phyloP scores from a whole-genome alignment of 92 coral and sea anemone genomes.

The Meandrina meandrites region DNA sequence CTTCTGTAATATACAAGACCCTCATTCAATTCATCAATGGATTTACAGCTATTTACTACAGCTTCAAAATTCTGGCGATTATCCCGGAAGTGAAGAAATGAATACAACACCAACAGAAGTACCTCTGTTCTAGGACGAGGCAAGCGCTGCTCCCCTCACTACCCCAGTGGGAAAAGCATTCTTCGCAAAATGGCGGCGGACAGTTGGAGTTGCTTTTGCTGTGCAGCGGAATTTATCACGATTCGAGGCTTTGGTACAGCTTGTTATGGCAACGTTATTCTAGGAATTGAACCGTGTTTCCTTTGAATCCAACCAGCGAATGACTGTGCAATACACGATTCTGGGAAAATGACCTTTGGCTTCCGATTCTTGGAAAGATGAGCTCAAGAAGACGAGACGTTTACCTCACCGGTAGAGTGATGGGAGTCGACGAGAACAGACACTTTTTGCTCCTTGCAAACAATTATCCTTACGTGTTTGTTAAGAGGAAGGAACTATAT shows the following conservation, averaged over 20 bases:
- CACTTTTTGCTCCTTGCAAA: neutral
- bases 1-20: no score
- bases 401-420: neutral
- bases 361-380: constrained; percentile 25
- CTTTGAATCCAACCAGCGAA: neutral
- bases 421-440: neutral
- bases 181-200: constrained; percentile 20
- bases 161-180: neutral
- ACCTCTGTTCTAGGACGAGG: constrained; percentile 8
- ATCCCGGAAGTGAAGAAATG: neutral
- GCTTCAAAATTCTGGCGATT: no score
- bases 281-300: neutral
- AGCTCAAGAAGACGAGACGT: neutral
- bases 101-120: neutral
- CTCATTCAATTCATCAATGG: no score
- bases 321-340: neutral
- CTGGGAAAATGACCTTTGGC: constrained; percentile 9
- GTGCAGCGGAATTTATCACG: neutral
- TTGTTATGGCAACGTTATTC: neutral
- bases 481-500: neutral
- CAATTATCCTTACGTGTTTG: neutral
- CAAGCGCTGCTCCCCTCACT: neutral
- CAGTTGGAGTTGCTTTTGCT: neutral
- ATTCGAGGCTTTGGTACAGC: neutral
- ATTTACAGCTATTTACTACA: no score